Evolutionary conservation across 2,888 invertebrate species (phyloP).

Genomic region (Heteromyza rotundicornis): DNA sequence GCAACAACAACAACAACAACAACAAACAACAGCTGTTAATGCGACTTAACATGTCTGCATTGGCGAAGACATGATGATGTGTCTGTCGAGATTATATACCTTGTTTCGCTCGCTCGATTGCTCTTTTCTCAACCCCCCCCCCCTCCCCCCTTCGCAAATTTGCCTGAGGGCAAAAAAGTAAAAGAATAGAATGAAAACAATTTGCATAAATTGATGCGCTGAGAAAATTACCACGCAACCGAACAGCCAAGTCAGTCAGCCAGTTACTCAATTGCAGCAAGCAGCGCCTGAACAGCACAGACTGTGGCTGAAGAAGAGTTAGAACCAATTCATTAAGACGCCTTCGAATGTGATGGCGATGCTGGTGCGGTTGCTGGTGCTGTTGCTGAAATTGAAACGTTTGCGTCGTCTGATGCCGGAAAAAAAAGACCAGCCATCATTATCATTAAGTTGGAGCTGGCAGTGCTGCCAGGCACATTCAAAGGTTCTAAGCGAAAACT

Average conservation of each 20-base stretch:
- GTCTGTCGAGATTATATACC: background rate
- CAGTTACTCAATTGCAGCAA: no score
- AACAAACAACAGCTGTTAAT: constrained; percentile 7
- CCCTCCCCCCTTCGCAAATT: no score
- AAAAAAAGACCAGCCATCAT: constrained; percentile 19
- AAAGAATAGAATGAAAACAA: constrained; percentile 4
- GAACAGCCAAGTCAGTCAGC: background rate
- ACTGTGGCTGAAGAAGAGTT: no score
- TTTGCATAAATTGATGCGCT: constrained; percentile 27
- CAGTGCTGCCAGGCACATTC: background rate
- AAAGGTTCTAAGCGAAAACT: constrained; percentile 42
- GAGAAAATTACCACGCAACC: constrained; percentile 31
- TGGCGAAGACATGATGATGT: background rate
- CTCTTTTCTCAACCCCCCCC: no score
- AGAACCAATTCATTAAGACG: constrained; percentile 45
- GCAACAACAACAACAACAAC: background rate
- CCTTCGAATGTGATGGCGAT: constrained; percentile 33
- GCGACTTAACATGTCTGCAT: constrained; percentile 1
- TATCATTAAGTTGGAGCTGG: constrained; percentile 1
- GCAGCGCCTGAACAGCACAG: constrained; percentile 2
- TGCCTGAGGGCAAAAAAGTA: no score
- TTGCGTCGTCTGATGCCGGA: constrained; percentile 30
- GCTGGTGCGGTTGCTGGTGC: background rate
- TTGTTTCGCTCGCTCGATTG: background rate
- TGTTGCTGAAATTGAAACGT: constrained; percentile 50